Base-by-base conservation (phyloP, 2,888 invertebrate genomes). In the Hypomecis punctinalis region DNA sequence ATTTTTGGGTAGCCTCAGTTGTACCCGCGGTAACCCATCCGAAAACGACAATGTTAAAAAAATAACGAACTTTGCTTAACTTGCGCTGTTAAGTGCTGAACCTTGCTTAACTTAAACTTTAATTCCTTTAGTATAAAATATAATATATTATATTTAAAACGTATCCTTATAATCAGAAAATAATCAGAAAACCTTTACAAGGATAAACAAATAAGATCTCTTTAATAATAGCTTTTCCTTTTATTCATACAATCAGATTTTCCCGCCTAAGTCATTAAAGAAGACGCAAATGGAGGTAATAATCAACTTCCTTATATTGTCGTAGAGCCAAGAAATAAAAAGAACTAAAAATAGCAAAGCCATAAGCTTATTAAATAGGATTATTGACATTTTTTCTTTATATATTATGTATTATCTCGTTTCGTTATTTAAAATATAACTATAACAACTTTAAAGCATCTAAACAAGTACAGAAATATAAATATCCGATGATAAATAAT, bases 221-320 rank as follows among this genome's bases (percentile, higher is more conserved):
- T 2, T 23, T 3, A 23, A n/a, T n/a, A 23, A 45, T 40, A n/a
- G 63, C 37, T 63, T 66, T 61, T 67, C 60, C 62, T 63, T 62
- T 43, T 56, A 66, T 64, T 63, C 53, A 61, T 54, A 52, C 23
- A 57, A 45, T 1, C 13, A 13, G 33, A 10, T 37, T 23, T 59
- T 58, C 47, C 33, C 39, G 35, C 33, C n/a, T 46, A 56, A 42
- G 40, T 49, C 5, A 48, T 48, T 48, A 11, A 49, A n/a, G 23
- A 3, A 37, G 52, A 23, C 45, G 43, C 13, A n/a, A 36, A 23
- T 35, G 36, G 43, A 36, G 54, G 11, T 62, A 62, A 62, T 56
- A 7, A 40, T 35, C 33, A 23, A 62, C 62, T 62, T 62, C 55
- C 61, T 54, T 9, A 36, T 35, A 42, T 54, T 61, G 48, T 61